These are phyloP conservation scores for Oconnorella tubifera DNA, from an alignment of 2,888 invertebrate genomes.

Conservation along the genomic window DNA sequence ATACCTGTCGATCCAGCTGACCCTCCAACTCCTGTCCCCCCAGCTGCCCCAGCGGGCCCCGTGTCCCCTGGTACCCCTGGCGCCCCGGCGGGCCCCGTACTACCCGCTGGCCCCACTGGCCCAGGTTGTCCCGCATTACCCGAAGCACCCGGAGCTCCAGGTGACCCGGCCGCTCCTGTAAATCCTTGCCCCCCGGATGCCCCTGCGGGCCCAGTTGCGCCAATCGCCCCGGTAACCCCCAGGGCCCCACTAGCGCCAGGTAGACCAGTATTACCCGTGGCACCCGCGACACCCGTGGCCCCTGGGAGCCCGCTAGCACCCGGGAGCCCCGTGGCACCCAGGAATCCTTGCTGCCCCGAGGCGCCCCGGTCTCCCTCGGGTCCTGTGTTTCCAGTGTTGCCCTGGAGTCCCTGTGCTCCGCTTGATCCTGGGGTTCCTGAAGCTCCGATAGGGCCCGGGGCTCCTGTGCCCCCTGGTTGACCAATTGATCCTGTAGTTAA, in stretches of 20 bases:
- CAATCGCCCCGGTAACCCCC: neutral
- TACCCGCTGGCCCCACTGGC: neutral
- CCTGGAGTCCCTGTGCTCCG: conserved; percentile 17
- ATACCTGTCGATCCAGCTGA: neutral
- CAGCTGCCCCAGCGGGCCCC: neutral
- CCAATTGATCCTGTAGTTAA: conserved; percentile 7
- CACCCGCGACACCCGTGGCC: conserved; percentile 8
- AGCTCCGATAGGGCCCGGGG: conserved; percentile 3
- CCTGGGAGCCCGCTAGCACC: too few species aligned
- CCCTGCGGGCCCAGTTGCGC: neutral
- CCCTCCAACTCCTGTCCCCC: neutral
- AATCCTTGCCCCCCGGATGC: neutral
- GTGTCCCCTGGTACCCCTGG: neutral
- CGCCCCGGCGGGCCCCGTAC: neutral
- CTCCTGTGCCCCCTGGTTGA: conserved; percentile 17
- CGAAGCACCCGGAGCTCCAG: neutral
- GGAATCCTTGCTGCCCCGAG: conserved; percentile 3
- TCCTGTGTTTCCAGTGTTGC: conserved; percentile 10
- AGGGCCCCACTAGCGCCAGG: neutral
- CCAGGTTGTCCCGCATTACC: neutral
- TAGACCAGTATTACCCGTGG: conserved; percentile 14
- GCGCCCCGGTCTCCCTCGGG: conserved; percentile 8
- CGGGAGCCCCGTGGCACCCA: conserved; percentile 3
- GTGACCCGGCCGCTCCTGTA: conserved; percentile 4
- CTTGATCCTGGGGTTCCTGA: conserved; percentile 22